These are phyloP conservation scores for Ptilorrhoa leucosticta DNA, from an alignment of 2,113 vertebrate species.

Conservation along the genomic window DNA sequence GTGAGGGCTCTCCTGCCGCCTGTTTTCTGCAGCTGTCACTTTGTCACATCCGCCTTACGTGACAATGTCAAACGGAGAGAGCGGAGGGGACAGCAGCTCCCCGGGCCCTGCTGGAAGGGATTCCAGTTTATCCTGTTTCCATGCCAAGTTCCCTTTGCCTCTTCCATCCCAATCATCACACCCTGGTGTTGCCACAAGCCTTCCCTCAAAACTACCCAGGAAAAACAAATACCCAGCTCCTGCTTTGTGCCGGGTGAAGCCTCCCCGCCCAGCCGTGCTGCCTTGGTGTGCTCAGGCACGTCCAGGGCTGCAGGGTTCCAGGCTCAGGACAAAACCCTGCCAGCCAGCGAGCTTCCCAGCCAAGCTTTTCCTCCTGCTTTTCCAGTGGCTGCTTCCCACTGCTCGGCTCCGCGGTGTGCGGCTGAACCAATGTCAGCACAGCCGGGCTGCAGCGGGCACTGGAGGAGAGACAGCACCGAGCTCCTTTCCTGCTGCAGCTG, in stretches of 20 bases:
- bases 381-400: neutral
- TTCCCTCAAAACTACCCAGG: neutral
- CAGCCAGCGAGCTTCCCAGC: neutral
- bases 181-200: neutral
- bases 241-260: neutral
- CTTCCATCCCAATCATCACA: neutral
- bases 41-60: rapidly evolving
- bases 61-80: neutral
- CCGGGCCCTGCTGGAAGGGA: neutral
- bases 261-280: neutral
- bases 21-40: neutral
- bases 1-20: neutral
- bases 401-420: neutral
- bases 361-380: neutral
- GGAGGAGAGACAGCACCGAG: neutral
- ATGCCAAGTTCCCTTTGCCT: neutral
- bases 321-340: neutral
- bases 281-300: neutral
- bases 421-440: neutral
- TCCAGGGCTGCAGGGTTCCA: neutral
- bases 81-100: neutral
- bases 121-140: neutral
- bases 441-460: neutral
- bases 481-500: neutral
- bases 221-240: neutral